Evolutionary conservation across 2,113 vertebrate genomes (phyloP), one percentile per base, ranked within the genome.

Genomic region (Carlito syrichta): DNA sequence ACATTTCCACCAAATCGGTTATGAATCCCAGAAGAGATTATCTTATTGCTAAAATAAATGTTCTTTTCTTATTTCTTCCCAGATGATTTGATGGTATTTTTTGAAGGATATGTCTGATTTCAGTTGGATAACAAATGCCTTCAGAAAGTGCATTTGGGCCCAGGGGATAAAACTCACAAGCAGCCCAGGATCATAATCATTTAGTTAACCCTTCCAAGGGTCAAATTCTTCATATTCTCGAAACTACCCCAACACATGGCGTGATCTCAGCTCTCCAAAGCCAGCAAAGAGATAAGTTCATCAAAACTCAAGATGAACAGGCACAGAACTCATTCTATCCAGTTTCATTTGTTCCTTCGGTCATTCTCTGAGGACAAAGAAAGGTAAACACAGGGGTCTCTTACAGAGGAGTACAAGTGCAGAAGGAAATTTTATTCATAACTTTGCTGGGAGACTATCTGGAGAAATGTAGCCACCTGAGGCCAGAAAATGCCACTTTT

Each of bases 241-340:
- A 84, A 97, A 82, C 2, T 62, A 68, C 27, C 0, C 79, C 89
- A 89, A 97, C 91, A 93, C 68, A 95, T 77, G 88, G 97, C 94
- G 97, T 98, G 98, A 98, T 96, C 97, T 99, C 98, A 97, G 98
- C 98, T 98, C 97, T 98, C 98, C 97, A 94, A 95, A 92, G 90
- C 92, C 74, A 98, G 98, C 96, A 97, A 79, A 89, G 93, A 76
- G 85, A 1, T 40, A 98, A 98, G 95, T 97, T 98, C 97, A 97
- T 98, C 98, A 97, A 92, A 27, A 98, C 97, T 98, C 95, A 7
- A 91, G 17, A 74, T 98, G 98, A 98, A 98, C 97, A 97, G 97
- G 96, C 71, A 96, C 97, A 97, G 98, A 98, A 98, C 98, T 99
- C 98, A 98, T 98, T 98, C 97, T 79, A 97, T 97, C 94, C 89